Base-by-base conservation (phyloP, 2,888 invertebrate genomes). In the Parelbella ahira region DNA sequence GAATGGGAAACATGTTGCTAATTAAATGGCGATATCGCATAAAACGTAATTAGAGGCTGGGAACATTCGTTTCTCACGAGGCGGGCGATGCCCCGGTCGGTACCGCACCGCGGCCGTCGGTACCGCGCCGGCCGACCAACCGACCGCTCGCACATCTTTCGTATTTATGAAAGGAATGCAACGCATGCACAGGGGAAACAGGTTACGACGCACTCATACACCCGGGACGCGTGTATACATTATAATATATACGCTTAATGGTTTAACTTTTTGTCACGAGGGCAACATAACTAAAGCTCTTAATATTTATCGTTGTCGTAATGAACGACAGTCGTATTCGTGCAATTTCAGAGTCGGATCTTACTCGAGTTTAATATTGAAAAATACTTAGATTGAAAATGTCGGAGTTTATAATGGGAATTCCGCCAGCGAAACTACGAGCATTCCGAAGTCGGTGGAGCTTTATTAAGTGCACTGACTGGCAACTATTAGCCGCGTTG, bases 21-120 rank as follows among this genome's bases (percentile, higher is more conserved):
- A 86, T 86, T 83, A 86, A 86, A 86, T 80, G 86, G 79, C 84
- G 80, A 86, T 86, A 84, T 83, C 79, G 81, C 76, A 83, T 84
- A 81, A 83, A 81, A 77, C 79, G 80, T 84, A 86, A 86, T 86
- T 86, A 86, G 83, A 83, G 86, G 78, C 65, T 72, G 74, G 74
- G 73, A 73, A 68, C 78, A 73, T 81, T 78, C 68, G 75, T 79
- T 81, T 84, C 84, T 83, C 86, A 79, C 81, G 80, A 73, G 68
- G 63, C 68, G 73, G 61, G 54, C 60, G 60, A 56, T 58, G 64
- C 59, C 58, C 13, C 47, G 47, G 49, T 47, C 44, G 53, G 50
- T 61, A 50, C 45, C 23, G 36, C 44, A 38, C 44, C 49, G 38
- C 63, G 43, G 53, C 64, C 53, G 56, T 54, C 56, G 60, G 49